Evolutionary conservation across 1,140 invertebrate species (phyloP), one percentile per base, ranked within the genome.

Genomic region (Berghia stephanieae): DNA sequence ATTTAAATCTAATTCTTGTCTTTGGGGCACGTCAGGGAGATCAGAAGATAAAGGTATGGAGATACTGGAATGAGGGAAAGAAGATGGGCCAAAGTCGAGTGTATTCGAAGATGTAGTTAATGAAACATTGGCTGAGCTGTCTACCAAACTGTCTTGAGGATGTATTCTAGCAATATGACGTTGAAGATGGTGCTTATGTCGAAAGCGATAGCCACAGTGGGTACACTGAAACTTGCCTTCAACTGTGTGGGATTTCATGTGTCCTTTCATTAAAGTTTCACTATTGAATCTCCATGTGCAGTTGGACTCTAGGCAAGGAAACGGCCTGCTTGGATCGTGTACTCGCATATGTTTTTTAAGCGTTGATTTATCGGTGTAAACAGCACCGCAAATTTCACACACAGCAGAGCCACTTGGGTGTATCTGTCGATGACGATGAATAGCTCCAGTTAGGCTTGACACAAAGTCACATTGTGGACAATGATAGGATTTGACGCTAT

Each of bases 261-360:
- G 88, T n/a, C 84, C 88, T 40, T 80, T 66, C 70, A 85, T 85
- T 86, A 88, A 88, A 0, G 83, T 78, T 52, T 88, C 84, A 1
- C 83, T 85, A n/a, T 85, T 82, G 70, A 89, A 89, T 24, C 87
- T 44, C 86, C 86, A 89, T 0, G 86, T 87, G 76, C 87, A 88
- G 0, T 84, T 86, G 21, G 83, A 82, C 43, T 83, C 84, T 10
- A 79, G 81, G 63, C 88, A 89, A 0, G 83, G 80, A 75, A 81
- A 88, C 6, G 88, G 86, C 16, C 87, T 81, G 46, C 57, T 81
- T 3, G 74, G 55, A 72, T 89, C 88, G 77, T 89, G 87, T n/a
- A 89, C 88, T 42, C 79, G 79, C 73, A 85, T 88, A 68, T 88
- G 87, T 77, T 88, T 88, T 24, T 79, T 81, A 31, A 89, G 57